phyloP scores from a whole-genome alignment of 1,140 invertebrate genomes.

The Halictus rubicundus region DNA sequence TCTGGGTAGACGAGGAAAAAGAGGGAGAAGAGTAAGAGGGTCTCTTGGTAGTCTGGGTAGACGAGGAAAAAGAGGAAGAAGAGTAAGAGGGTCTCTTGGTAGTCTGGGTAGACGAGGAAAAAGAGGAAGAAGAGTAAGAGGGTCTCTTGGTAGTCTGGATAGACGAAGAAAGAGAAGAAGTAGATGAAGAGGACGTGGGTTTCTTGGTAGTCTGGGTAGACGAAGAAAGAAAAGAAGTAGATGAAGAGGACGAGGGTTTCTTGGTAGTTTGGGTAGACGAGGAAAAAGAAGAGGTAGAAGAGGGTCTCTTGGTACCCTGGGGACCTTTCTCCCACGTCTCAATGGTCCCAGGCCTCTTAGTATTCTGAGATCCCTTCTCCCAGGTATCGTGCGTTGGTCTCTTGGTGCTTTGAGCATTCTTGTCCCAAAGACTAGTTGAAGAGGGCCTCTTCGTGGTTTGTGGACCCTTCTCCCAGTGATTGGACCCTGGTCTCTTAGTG shows the following conservation, averaged over 20 bases:
- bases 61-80: no score
- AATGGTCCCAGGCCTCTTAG: constrained; percentile 46
- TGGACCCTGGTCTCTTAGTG: constrained; percentile 47
- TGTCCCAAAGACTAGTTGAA: no score
- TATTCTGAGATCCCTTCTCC: constrained; percentile 49
- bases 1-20: background rate
- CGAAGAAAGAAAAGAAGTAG: no score
- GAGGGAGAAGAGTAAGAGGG: no score
- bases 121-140: no score
- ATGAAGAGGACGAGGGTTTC: no score
- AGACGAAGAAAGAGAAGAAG: background rate
- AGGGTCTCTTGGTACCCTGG: constrained; percentile 40
- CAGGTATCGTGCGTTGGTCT: constrained; percentile 32
- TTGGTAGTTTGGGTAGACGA: no score
- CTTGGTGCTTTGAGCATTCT: background rate
- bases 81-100: no score
- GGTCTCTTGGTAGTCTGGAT: no score
- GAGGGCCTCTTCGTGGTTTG: constrained; percentile 52
- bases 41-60: no score
- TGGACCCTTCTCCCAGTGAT: constrained; percentile 40
- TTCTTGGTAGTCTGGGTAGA: constrained; percentile 43
- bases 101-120: no score
- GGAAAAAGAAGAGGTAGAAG: background rate
- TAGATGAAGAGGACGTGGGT: background rate
- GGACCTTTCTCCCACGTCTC: constrained; percentile 44